phyloP scores from a whole-genome alignment of 2,113 vertebrate genomes.

The Gymnocephalus cernua region DNA sequence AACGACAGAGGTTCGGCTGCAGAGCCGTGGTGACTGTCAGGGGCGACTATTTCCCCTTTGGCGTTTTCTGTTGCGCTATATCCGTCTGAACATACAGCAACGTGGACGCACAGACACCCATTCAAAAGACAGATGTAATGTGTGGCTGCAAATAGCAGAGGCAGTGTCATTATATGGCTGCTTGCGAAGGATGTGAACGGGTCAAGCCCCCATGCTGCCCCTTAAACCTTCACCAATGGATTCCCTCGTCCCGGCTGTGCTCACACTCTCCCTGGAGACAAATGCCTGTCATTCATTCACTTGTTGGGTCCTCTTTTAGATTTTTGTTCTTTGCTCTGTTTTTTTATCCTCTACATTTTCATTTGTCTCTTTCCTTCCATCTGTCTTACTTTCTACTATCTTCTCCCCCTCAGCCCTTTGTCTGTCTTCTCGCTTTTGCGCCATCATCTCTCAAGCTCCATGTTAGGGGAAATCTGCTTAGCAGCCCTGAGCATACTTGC shows the following conservation, averaged over 20 bases:
- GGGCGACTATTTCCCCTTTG: slow-evolving; percentile 53
- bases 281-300: slow-evolving; percentile 22
- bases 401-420: slow-evolving; percentile 36
- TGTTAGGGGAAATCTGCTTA: slow-evolving; percentile 80
- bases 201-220: slow-evolving; percentile 4
- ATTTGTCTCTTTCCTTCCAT: slow-evolving; percentile 25
- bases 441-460: slow-evolving; percentile 68
- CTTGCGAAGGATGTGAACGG: slow-evolving; percentile 9
- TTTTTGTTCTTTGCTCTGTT: slow-evolving; percentile 24
- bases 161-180: slow-evolving; percentile 37
- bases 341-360: slow-evolving; percentile 11
- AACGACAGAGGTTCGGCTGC: slow-evolving; percentile 23
- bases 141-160: slow-evolving; percentile 14
- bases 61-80: slow-evolving; percentile 17
- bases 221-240: slow-evolving; percentile 40
- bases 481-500: slow-evolving; percentile 76
- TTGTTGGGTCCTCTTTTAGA: slow-evolving; percentile 14
- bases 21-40: slow-evolving; percentile 35
- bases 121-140: slow-evolving; percentile 13
- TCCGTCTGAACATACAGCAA: slow-evolving; percentile 21
- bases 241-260: neutral
- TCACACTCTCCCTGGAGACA: slow-evolving; percentile 14
- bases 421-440: slow-evolving; percentile 44
- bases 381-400: slow-evolving; percentile 29
- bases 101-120: neutral